Evolutionary conservation across 2,797 vertebrate genomes (phyloP).

Genomic region (Alcedo atthis): DNA sequence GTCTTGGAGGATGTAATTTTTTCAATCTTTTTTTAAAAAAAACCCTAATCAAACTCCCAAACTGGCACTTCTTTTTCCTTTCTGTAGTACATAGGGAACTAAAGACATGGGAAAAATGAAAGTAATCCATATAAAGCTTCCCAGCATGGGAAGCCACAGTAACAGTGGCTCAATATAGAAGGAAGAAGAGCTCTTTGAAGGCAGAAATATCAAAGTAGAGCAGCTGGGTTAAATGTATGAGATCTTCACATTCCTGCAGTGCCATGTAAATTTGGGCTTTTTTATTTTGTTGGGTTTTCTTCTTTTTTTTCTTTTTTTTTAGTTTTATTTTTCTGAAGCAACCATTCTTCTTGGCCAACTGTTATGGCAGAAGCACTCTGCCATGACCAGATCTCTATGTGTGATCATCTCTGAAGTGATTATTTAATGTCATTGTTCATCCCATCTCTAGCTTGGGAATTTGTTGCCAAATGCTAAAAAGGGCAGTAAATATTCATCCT

Average conservation of each 20-base stretch:
- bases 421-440: not conserved
- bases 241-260: not conserved
- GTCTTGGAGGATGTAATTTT: not conserved
- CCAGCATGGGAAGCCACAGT: not conserved
- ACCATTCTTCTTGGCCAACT: not conserved
- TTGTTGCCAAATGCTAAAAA: not conserved
- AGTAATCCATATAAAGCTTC: conserved; percentile 3
- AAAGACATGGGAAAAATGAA: not conserved
- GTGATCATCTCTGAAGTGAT: not conserved
- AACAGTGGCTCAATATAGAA: not conserved
- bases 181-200: not conserved
- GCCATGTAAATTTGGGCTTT: not conserved
- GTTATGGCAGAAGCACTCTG: not conserved
- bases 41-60: not conserved
- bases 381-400: accelerated
- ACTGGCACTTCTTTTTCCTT: not conserved
- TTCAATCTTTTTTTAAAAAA: not conserved
- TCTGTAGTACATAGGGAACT: not conserved
- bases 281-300: too few species aligned
- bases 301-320: not conserved
- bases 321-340: not conserved
- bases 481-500: not conserved
- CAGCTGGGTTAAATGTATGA: not conserved
- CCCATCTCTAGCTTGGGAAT: not conserved
- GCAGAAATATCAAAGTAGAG: not conserved